Percentiles rank a stretch among this genome's conserved stretches.
phyloP scores from a whole-genome alignment of 2,888 invertebrate genomes.

The Adineta ricciae region DNA sequence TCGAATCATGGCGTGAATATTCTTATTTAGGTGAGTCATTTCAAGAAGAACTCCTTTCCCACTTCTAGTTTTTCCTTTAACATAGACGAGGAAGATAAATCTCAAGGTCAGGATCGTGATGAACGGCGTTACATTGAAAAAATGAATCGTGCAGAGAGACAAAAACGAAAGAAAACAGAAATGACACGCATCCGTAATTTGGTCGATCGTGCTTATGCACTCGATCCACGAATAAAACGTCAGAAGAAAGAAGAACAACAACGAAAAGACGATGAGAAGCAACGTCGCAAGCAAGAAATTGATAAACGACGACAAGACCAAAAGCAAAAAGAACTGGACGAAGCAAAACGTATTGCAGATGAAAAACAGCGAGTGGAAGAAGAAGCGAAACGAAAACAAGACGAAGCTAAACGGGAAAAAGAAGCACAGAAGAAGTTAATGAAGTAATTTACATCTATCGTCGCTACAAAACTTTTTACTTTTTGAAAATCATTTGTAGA shows the following conservation, averaged over 20 bases:
- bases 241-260: conserved; percentile 89
- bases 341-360: conserved; percentile 16
- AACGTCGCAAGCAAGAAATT: conserved; percentile 52
- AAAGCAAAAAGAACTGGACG: conserved; percentile 55
- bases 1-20: conserved; percentile 97
- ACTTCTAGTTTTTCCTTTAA: neutral
- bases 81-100: conserved; percentile 33
- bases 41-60: neutral
- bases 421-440: conserved; percentile 24
- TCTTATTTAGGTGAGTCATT: conserved; percentile 62
- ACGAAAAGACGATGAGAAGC: conserved; percentile 73
- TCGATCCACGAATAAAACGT: conserved; percentile 80
- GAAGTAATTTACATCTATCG: neutral
- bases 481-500: neutral
- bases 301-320: conserved; percentile 61
- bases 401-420: conserved; percentile 30
- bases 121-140: conserved; percentile 96
- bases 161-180: conserved; percentile 90
- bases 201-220: conserved; percentile 78
- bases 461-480: neutral
- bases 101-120: conserved; percentile 58
- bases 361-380: neutral
- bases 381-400: conserved; percentile 23
- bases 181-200: conserved; percentile 76
- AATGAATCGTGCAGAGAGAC: conserved; percentile 81